Conservation (phyloP, 2,113 vertebrate genomes). For the Kobus ellipsiprymnus region DNA sequence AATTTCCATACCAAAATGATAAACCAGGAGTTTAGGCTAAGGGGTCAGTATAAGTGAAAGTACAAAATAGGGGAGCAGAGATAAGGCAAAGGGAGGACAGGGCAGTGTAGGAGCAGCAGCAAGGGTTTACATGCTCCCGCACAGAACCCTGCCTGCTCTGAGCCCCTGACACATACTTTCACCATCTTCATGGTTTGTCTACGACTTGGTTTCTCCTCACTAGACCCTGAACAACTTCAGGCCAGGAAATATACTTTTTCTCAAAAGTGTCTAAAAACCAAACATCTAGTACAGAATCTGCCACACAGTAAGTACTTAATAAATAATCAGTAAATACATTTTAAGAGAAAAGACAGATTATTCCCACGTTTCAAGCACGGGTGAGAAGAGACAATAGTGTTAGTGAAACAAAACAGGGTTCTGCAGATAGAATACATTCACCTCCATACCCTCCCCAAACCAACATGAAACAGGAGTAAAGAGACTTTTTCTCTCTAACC, state of each 20-base stretch:
- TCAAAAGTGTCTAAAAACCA: not conserved
- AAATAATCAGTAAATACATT: not conserved
- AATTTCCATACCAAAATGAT: not conserved
- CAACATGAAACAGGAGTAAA: not conserved
- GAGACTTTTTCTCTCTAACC: not conserved
- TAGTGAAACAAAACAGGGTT: not conserved
- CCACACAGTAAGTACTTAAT: not conserved
- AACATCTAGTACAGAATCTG: not conserved
- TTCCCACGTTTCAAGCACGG: not conserved
- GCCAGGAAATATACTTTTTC: not conserved
- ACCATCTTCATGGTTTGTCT: not conserved
- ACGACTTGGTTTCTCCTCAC: not conserved
- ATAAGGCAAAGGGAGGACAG: not conserved
- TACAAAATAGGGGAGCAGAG: not conserved
- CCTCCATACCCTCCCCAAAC: not conserved
- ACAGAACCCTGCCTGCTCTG: not conserved
- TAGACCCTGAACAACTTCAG: not conserved
- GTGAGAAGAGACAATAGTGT: not conserved
- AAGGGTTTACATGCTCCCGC: not conserved
- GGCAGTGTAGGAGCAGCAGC: not conserved
- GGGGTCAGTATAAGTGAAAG: not conserved
- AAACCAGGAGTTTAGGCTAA: not conserved
- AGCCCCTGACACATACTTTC: not conserved
- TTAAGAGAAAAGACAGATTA: not conserved
- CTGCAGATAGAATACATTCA: not conserved